Evolutionary conservation across 2,888 invertebrate genomes (phyloP).

Genomic region (Argyresthia goedartella): DNA sequence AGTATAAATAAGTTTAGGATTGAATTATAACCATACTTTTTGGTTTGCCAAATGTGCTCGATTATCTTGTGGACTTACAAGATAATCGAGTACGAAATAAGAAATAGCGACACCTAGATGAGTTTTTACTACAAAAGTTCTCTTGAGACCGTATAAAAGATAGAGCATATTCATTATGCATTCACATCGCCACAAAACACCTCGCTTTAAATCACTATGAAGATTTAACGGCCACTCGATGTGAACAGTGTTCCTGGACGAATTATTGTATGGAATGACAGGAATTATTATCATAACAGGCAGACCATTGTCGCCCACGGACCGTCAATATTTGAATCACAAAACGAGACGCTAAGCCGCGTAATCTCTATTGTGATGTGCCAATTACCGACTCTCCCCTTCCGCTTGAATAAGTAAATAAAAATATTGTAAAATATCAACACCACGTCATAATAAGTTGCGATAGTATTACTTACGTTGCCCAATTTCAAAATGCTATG

Average conservation of each 20-base stretch:
- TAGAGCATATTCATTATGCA: background rate
- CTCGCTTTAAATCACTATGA: background rate
- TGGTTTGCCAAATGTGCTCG: too few relatives aligned
- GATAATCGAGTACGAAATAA: too few relatives aligned
- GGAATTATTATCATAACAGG: conserved; percentile 66
- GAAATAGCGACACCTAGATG: too few relatives aligned
- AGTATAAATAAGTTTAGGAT: too few relatives aligned
- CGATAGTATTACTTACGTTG: too few relatives aligned
- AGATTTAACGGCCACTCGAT: conserved; percentile 21
- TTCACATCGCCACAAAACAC: background rate
- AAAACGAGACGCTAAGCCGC: conserved; percentile 57
- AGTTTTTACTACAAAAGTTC: too few relatives aligned
- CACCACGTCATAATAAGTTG: background rate
- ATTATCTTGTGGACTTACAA: too few relatives aligned
- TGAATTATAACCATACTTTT: too few relatives aligned
- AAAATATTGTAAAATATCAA: conserved; percentile 39
- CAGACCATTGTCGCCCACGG: conserved; percentile 51
- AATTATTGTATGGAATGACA: conserved; percentile 48
- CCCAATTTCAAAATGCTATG: too few relatives aligned
- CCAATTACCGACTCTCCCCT: conserved; percentile 67
- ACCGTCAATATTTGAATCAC: conserved; percentile 57
- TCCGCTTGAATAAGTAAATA: conserved; percentile 57
- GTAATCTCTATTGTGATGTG: conserved; percentile 63
- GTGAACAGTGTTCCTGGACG: conserved; percentile 30
- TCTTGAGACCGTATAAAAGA: background rate